Base-by-base conservation (phyloP, 2,797 vertebrate genomes). In the Cyclopterus lumpus region DNA sequence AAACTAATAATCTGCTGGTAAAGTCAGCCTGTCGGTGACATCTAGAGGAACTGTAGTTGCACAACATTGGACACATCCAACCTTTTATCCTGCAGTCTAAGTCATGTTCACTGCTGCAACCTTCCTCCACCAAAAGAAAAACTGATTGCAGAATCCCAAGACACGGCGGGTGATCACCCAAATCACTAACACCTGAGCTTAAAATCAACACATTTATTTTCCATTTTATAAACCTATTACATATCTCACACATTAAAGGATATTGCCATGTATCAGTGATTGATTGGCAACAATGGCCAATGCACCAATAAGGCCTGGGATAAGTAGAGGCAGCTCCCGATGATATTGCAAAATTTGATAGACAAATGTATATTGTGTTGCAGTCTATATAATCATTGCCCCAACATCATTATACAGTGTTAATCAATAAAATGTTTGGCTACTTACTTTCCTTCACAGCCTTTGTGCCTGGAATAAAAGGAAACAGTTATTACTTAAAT, bases 371-470 rank as follows among this genome's bases (percentile, higher is more conserved):
- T 48, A 69, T 49, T 0, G 1, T 28, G 15, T 72, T 18, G 60
- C 1, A 55, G 0, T 51, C 38, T 40, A n/a, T 48, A 11, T 7
- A 67, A 59, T 67, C 9, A 69, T 32, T 71, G 20, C 6, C 12
- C 3, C 44, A 54, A 2, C 6, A 2, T 16, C 24, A 49, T 22
- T 66, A 18, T 24, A 12, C 12, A 36, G 5, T 51, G 20, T 5
- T 1, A 57, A 40, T 44, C 22, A 38, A 59, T 14, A 44, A 46
- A 8, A 59, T 38, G n/a, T 58, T 30, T 20, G 7, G 3, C 9
- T 77, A 95, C 94, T 95, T 91, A 95, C 95, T 94, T 84, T 74
- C 80, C 63, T 91, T 88, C 16, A 94, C 93, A 3, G 92, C 93
- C 76, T 94, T 95, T 71, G 95, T 95, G 76, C 93, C 94, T 95